phyloP scores from a whole-genome alignment of 2,113 vertebrate genomes.

The Anser brachyrhynchus region DNA sequence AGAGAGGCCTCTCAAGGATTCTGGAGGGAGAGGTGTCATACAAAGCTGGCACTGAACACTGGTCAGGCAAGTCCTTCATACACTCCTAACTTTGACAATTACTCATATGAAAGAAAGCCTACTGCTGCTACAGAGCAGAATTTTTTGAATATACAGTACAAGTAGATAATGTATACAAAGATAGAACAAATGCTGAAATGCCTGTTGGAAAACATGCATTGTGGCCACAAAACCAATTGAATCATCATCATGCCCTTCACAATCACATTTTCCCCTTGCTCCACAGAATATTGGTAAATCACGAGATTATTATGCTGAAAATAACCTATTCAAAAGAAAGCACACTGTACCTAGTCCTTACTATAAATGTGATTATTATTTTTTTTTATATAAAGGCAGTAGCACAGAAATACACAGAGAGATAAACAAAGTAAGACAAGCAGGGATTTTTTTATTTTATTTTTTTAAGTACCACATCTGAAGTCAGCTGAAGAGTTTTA shows the following conservation, averaged over 20 bases:
- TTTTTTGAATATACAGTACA: not conserved
- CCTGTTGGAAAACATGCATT: not conserved
- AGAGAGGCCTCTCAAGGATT: not conserved
- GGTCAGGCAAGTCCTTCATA: not conserved
- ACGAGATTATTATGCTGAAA: slow-evolving; percentile 41
- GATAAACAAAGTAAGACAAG: not conserved
- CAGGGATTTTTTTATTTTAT: not conserved
- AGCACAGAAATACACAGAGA: not conserved
- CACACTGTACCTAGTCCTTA: not conserved
- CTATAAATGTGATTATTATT: not conserved
- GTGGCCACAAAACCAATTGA: slow-evolving; percentile 39
- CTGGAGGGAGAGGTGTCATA: not conserved
- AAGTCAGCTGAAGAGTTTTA: not conserved
- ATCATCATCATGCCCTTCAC: slow-evolving; percentile 45
- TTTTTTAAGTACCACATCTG: not conserved
- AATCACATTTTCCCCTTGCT: slow-evolving; percentile 47
- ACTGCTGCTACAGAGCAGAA: not conserved
- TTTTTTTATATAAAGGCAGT: not conserved
- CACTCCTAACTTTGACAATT: not conserved
- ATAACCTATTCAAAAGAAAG: slow-evolving; percentile 52
- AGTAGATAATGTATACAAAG: slow-evolving; percentile 34
- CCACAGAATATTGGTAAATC: slow-evolving; percentile 40
- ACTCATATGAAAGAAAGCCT: not conserved
- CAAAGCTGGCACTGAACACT: not conserved
- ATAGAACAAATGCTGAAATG: slow-evolving; percentile 49